Conservation (phyloP, 2,113 vertebrate genomes). For the Dissostichus mawsoni region DNA sequence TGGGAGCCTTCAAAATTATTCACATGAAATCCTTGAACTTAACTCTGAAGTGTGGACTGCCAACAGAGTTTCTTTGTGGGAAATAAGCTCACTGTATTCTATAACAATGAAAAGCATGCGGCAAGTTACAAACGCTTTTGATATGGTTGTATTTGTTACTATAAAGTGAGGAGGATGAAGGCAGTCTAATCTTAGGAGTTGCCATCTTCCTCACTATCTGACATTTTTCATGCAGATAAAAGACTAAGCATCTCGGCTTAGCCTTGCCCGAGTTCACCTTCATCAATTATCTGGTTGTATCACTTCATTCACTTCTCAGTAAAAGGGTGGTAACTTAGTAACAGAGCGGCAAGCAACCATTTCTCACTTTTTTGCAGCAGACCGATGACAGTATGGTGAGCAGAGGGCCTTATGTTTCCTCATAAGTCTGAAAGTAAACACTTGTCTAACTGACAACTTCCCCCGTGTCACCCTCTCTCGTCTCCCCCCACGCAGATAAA, state of each 20-base stretch:
- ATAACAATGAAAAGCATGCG: background rate
- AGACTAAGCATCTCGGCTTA: background rate
- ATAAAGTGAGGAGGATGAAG: background rate
- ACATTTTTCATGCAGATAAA: constrained; percentile 11
- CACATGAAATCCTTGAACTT: background rate
- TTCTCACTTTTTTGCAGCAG: constrained; percentile 30
- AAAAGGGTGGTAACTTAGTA: constrained; percentile 41
- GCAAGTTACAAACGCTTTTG: background rate
- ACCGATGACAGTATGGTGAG: constrained; percentile 28
- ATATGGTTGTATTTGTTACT: background rate
- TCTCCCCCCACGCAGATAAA: constrained; percentile 88
- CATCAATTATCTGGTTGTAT: background rate
- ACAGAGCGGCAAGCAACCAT: constrained; percentile 24
- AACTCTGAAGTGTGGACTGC: background rate
- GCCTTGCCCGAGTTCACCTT: constrained; percentile 21
- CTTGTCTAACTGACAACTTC: constrained; percentile 61
- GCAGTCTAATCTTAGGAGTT: background rate
- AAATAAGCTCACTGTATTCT: background rate
- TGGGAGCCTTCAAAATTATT: background rate
- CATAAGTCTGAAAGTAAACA: constrained; percentile 11
- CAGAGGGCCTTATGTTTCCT: constrained; percentile 38
- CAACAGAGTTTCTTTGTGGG: background rate
- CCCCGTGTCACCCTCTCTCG: constrained; percentile 36
- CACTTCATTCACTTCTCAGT: constrained; percentile 22
- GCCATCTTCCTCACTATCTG: background rate